Conservation (phyloP, 2,113 vertebrate genomes). For the Orycteropus afer region DNA sequence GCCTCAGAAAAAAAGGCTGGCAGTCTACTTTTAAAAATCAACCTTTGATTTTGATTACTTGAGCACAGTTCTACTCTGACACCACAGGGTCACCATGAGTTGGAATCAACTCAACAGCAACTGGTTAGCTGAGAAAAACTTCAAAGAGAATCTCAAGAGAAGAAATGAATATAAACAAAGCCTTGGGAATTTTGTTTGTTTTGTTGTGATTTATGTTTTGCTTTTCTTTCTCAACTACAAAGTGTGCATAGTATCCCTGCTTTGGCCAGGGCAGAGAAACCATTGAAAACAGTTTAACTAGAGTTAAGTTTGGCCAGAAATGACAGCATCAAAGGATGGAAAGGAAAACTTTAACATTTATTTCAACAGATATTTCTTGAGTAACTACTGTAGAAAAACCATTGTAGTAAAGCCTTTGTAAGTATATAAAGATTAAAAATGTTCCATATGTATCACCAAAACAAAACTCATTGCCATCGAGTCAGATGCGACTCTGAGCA, state of each 20-base stretch:
- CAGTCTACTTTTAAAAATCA: background rate
- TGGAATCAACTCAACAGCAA: no score
- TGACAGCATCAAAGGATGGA: background rate
- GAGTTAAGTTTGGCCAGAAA: background rate
- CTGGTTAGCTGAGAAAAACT: background rate
- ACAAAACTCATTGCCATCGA: no score
- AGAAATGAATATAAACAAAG: background rate
- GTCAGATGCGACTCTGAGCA: no score
- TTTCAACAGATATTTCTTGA: background rate
- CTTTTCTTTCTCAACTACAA: slow-evolving; percentile 28
- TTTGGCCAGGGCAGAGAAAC: background rate
- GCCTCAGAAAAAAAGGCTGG: background rate
- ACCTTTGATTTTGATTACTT: background rate
- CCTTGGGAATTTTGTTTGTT: background rate
- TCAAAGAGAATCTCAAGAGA: background rate
- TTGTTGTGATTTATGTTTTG: background rate
- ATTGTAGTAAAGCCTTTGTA: background rate
- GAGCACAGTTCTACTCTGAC: background rate
- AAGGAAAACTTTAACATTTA: background rate
- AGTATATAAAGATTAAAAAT: background rate
- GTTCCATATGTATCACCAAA: background rate
- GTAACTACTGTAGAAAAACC: background rate
- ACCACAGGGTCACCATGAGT: no score
- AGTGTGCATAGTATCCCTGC: background rate
- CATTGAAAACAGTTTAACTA: background rate